Evolutionary conservation across 2,797 vertebrate species (phyloP), one percentile per base, ranked within the genome.

Genomic region (Pangasius djambal): DNA sequence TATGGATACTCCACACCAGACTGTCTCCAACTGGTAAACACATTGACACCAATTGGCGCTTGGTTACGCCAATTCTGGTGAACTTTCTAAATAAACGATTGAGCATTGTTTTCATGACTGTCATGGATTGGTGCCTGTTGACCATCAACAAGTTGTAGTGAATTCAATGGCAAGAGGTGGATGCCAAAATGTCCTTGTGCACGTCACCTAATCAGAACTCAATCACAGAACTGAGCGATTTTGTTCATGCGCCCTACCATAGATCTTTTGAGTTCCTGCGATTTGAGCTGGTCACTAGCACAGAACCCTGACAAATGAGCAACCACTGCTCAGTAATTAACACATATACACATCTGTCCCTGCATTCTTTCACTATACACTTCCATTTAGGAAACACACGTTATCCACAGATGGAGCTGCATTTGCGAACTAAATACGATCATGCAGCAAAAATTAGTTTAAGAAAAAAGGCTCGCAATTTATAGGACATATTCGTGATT

Each of bases 201-300:
- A 83, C 5, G 7, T 67, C 6, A 50, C 44, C 63, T 50, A 67
- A 67, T 84, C 61, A 50, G 40, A 84, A 84, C 82, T n/a, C 6
- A 48, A 2, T 40, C 20, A 28, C 81, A 83, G 37, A 65, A 63
- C 18, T 34, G 7, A 44, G 6, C 9, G 8, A 25, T 44, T 83
- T 65, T 28, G 81, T 65, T 50, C 28, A n/a, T 50, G 40, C 0
- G 8, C 15, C 57, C 22, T 16, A 8, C 25, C 16, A 48, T 65
- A 20, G 40, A 67, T 48, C 61, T 9, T 83, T 48, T 48, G 13
- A 20, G 40, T 6, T 48, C 15, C 13, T 50, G 20, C 8, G 61
- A 84, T 65, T 84, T 84, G 40, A 84, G 61, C n/a, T 84, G 40
- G 40, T 84, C 7, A 84, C 15, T 48, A 50, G 61, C 9, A 50